These are phyloP conservation scores for Meliscaeva auricollis DNA, from an alignment of 2,888 invertebrate species.

Conservation along the genomic window DNA sequence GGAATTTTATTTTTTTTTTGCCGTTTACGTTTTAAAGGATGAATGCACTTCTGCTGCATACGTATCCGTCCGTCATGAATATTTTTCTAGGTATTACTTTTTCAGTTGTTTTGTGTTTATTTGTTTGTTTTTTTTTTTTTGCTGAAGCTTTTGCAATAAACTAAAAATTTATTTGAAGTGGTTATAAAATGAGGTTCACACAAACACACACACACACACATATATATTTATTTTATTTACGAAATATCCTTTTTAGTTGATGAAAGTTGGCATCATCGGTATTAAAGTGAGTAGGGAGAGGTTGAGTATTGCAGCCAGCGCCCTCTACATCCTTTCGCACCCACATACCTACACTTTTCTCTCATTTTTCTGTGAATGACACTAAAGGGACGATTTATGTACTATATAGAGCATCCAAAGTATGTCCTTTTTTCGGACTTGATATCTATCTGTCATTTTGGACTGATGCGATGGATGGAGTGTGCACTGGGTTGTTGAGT, in stretches of 20 bases:
- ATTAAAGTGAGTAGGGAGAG: neutral
- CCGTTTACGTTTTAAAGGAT: conserved; percentile 44
- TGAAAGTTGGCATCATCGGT: conserved; percentile 37
- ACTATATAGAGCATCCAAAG: conserved; percentile 8
- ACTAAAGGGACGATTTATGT: conserved; percentile 64
- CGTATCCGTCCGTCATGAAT: conserved; percentile 61
- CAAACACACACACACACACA: neutral
- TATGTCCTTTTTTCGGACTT: conserved; percentile 52
- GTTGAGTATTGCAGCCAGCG: neutral
- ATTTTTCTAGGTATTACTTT: conserved; percentile 29
- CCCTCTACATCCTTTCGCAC: neutral
- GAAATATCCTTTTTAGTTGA: conserved; percentile 57
- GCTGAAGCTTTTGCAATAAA: conserved; percentile 63
- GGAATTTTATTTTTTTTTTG: neutral
- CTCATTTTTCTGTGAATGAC: conserved; percentile 40
- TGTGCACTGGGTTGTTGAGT: conserved; percentile 9
- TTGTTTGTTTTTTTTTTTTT: conserved; percentile 6
- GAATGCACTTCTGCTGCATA: conserved; percentile 58
- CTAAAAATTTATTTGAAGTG: conserved; percentile 72
- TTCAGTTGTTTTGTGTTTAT: conserved; percentile 12
- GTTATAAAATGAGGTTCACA: conserved; percentile 61
- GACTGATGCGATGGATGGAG: conserved; percentile 12
- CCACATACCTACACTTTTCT: neutral
- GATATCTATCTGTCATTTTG: conserved; percentile 65
- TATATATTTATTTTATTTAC: neutral